Evolutionary conservation across 1,140 invertebrate species (phyloP), one percentile per base, ranked within the genome.

Genomic region (Papilio glaucus): DNA sequence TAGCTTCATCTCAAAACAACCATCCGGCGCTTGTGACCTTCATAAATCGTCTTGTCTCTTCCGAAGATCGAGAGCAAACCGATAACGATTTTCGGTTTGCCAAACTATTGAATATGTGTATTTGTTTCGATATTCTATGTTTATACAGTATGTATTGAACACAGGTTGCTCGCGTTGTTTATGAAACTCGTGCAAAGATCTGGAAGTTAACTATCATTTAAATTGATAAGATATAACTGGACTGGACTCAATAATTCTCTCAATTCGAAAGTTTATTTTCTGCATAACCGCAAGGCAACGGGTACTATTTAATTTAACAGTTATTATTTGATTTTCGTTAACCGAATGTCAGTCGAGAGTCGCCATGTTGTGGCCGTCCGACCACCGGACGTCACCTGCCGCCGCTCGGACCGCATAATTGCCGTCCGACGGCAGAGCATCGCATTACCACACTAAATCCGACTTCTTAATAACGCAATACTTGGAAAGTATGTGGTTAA

Each of bases 301-400:
- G n/a, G 42, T 18, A 21, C 6, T 18, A 38, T 53, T n/a, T 53
- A 53, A 53, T 18, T 29, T 41, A 41, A 13, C 8, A 9, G n/a
- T n/a, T 57, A 26, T 15, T n/a, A 41, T 65, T 39, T 65, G 37
- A 65, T 21, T 12, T 63, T 65, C 15, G 37, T 15, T 39, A 53
- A 53, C 49, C 1, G 18, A 57, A 8, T 57, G 49, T 57, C 21
- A 24, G 0, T 57, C n/a, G n/a, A n/a, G n/a, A 53, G 18, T 15
- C n/a, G 37, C 26, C 33, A 37, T 37, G 4, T 65, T 65, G 62
- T 65, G 33, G 15, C 60, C 60, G 60, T 7, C 33, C 39, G 29
- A 65, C 62, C 62, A 65, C 62, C 29, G 62, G 62, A 65, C 33
- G 37, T 65, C 62, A 15, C 12, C 26, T 62, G 61, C 24, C 24